Evolutionary conservation across 2,888 invertebrate species (phyloP).

Genomic region (Synergus japonicus): DNA sequence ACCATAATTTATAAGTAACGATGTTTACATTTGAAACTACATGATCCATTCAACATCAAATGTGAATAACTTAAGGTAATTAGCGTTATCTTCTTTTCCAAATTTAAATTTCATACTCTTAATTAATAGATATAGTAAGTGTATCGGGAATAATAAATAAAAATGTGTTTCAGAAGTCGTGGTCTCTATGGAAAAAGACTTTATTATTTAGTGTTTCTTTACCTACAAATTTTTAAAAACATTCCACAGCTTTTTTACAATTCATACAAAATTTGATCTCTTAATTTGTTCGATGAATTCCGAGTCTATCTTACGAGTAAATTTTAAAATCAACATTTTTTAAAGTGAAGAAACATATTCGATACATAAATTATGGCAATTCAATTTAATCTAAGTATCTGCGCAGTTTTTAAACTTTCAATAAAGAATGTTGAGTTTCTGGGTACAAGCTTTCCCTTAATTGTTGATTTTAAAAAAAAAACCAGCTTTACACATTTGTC

Average conservation of each 20-base stretch:
- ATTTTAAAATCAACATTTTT: neutral
- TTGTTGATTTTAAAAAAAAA: conserved; percentile 16
- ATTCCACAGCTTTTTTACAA: too few species aligned
- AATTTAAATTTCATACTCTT: conserved; percentile 19
- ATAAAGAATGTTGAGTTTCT: neutral
- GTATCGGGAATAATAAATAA: conserved; percentile 27
- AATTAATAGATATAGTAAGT: conserved; percentile 13
- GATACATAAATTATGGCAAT: neutral
- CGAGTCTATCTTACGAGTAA: neutral
- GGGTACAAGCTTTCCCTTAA: neutral
- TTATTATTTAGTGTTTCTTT: neutral
- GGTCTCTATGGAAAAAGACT: neutral
- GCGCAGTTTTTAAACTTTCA: neutral
- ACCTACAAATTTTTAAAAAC: neutral
- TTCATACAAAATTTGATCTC: neutral
- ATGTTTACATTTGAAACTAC: conserved; percentile 5
- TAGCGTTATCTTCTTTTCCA: conserved; percentile 16
- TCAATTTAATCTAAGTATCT: neutral
- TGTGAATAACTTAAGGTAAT: conserved; percentile 10
- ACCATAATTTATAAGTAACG: neutral
- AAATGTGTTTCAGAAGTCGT: conserved; percentile 21
- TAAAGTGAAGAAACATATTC: too few species aligned
- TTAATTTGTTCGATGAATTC: neutral
- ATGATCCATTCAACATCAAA: neutral
- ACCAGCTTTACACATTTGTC: conserved; percentile 56